Conservation (phyloP, 1,140 invertebrate genomes). For the Lepidurus arcticus region DNA sequence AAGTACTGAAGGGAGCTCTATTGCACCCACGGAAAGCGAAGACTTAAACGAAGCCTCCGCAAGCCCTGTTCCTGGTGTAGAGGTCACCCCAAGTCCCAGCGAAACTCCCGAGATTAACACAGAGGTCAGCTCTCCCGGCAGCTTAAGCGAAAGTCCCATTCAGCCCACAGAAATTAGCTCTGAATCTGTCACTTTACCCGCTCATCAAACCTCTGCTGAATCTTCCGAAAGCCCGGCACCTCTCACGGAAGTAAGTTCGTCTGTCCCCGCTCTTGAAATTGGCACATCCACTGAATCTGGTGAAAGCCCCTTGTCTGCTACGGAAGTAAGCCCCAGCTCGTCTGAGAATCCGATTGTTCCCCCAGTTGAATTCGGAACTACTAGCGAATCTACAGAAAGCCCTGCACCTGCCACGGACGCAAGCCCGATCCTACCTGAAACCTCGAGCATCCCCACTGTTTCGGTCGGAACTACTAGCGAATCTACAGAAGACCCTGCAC, state of each 20-base stretch:
- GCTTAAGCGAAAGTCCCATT: neutral
- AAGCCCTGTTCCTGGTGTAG: neutral
- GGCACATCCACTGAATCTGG: neutral
- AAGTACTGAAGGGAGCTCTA: neutral
- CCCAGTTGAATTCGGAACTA: neutral
- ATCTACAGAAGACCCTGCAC: neutral
- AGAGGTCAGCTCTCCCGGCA: neutral
- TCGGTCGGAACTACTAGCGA: neutral
- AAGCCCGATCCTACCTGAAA: neutral
- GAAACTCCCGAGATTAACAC: neutral
- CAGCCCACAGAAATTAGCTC: neutral
- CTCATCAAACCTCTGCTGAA: neutral
- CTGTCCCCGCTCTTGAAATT: too few relatives aligned
- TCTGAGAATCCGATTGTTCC: neutral
- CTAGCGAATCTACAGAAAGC: neutral
- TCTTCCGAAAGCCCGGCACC: neutral
- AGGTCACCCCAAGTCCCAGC: neutral
- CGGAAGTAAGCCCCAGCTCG: neutral
- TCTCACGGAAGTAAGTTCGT: neutral
- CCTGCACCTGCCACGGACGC: neutral
- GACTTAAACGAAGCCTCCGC: too few relatives aligned
- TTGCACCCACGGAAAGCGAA: neutral
- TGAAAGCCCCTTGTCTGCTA: neutral
- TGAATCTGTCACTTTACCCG: neutral
- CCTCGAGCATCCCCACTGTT: conserved; percentile 6